Evolutionary conservation across 2,113 vertebrate species (phyloP).

Genomic region (Zapornia atra): DNA sequence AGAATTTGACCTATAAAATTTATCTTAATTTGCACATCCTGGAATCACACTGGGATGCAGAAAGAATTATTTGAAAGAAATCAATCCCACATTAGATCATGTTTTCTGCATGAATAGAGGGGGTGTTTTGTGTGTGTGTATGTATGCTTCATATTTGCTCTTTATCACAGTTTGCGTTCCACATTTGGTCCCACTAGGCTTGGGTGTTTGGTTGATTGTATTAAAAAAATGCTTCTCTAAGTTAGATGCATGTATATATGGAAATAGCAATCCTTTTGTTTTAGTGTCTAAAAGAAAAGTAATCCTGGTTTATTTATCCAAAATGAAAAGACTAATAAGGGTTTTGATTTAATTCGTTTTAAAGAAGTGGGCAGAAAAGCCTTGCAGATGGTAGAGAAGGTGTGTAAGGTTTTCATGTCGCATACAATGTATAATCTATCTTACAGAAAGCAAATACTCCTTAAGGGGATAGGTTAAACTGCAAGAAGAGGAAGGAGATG

Average conservation of each 20-base stretch:
- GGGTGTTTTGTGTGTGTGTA: neutral
- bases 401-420: slow-evolving; percentile 64
- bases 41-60: slow-evolving; percentile 12
- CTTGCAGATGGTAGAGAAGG: slow-evolving; percentile 68
- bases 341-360: slow-evolving; percentile 44
- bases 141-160: neutral
- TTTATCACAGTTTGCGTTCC: slow-evolving; percentile 3
- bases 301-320: slow-evolving; percentile 28
- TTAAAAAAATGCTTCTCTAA: neutral
- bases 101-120: neutral
- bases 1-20: slow-evolving; percentile 30
- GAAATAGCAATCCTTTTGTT: neutral
- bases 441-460: slow-evolving; percentile 75
- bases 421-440: slow-evolving; percentile 67
- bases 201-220: neutral
- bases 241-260: neutral
- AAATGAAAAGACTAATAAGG: slow-evolving; percentile 48
- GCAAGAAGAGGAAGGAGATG: slow-evolving; percentile 75
- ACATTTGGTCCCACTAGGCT: neutral
- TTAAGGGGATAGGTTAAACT: slow-evolving; percentile 73
- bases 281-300: neutral
- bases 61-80: slow-evolving; percentile 42
- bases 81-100: neutral
- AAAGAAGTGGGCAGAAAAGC: slow-evolving; percentile 59
- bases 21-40: slow-evolving; percentile 53